These are phyloP conservation scores for Macrophya annulata DNA, from an alignment of 2,888 invertebrate genomes.

Conservation along the genomic window DNA sequence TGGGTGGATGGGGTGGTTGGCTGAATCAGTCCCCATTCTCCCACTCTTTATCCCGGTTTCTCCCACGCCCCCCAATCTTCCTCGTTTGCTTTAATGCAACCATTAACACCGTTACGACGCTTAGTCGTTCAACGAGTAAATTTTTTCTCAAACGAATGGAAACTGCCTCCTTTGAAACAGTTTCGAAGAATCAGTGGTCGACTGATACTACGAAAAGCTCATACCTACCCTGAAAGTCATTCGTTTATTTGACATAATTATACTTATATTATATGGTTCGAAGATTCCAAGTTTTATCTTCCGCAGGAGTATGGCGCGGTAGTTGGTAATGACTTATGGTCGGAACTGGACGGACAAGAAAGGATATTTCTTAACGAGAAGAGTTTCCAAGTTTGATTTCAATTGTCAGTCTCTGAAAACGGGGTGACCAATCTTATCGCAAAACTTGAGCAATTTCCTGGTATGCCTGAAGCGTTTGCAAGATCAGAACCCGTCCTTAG, in stretches of 20 bases:
- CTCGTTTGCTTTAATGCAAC: slow-evolving; percentile 76
- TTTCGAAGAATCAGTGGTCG: background rate
- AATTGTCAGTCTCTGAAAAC: slow-evolving; percentile 63
- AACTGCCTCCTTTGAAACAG: background rate
- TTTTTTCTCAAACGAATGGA: slow-evolving; percentile 18
- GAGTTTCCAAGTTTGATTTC: slow-evolving; percentile 66
- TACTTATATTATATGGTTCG: background rate
- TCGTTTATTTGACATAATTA: background rate
- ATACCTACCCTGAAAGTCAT: background rate
- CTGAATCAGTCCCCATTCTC: slow-evolving; percentile 68
- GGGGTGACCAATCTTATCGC: slow-evolving; percentile 48
- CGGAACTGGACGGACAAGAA: background rate
- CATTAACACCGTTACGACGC: slow-evolving; percentile 66
- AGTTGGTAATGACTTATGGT: slow-evolving; percentile 19
- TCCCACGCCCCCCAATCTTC: slow-evolving; percentile 55
- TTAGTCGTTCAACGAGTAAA: slow-evolving; percentile 10
- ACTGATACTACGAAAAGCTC: background rate
- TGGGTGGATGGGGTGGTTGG: slow-evolving; percentile 67
- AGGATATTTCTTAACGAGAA: slow-evolving; percentile 11
- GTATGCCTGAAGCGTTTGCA: slow-evolving; percentile 60
- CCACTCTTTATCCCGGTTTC: slow-evolving; percentile 54
- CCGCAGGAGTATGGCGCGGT: background rate
- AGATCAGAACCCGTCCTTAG: slow-evolving; percentile 57
- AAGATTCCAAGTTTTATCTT: background rate
- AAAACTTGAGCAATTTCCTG: slow-evolving; percentile 76